These are phyloP conservation scores for Sarcophaga peregrina DNA, from an alignment of 1,140 invertebrate species.

Conservation along the genomic window DNA sequence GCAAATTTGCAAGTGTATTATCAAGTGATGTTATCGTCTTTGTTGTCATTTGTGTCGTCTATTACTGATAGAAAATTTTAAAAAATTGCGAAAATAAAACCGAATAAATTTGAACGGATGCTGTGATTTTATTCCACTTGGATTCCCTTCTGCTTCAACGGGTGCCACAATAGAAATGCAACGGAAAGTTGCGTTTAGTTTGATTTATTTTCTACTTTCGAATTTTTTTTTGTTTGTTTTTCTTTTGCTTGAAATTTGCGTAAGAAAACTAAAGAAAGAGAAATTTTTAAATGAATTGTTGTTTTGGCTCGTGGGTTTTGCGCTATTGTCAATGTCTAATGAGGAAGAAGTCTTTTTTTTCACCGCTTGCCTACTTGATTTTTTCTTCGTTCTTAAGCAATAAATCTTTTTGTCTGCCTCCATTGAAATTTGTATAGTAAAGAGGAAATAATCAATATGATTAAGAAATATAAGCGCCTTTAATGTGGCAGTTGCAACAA, in stretches of 20 bases:
- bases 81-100: neutral
- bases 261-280: neutral
- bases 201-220: too few relatives aligned
- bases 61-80: neutral
- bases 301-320: slow-evolving; percentile 34
- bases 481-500: slow-evolving; percentile 22
- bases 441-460: slow-evolving; percentile 26
- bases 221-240: neutral
- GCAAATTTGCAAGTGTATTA: slow-evolving; percentile 21
- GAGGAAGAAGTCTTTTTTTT: slow-evolving; percentile 29
- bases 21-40: neutral
- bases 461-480: slow-evolving; percentile 31
- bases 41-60: neutral
- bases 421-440: neutral
- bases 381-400: neutral
- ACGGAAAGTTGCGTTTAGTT: slow-evolving; percentile 32
- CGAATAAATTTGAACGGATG: neutral
- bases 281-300: neutral
- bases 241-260: neutral
- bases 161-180: neutral
- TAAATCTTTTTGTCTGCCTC: neutral
- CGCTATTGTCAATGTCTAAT: slow-evolving; percentile 21
- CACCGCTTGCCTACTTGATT: too few relatives aligned
- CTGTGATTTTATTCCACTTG: slow-evolving; percentile 26
- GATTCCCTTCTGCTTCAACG: neutral